Evolutionary conservation across 1,140 invertebrate species (phyloP).

Genomic region (Bombus cullumanus): DNA sequence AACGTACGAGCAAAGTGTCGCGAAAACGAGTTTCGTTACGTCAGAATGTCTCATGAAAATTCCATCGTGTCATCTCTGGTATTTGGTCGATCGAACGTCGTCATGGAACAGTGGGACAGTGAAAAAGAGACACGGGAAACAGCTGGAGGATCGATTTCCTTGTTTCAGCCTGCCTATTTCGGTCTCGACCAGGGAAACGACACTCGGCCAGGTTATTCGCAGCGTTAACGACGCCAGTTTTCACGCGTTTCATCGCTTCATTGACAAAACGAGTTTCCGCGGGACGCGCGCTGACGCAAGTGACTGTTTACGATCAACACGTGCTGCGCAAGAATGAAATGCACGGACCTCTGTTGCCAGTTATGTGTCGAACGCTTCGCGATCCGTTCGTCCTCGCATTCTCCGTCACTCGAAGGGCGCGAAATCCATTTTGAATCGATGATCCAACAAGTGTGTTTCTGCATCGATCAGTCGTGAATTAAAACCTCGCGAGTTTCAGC

Average conservation of each 20-base stretch:
- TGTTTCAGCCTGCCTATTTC: not conserved
- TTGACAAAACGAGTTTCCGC: slow-evolving; percentile 54
- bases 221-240: not conserved
- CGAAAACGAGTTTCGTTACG: slow-evolving; percentile 10
- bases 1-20: too few species aligned
- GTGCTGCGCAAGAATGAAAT: slow-evolving; percentile 35
- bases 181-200: not conserved
- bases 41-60: not conserved
- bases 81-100: not conserved
- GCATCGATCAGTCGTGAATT: too few species aligned
- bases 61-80: not conserved
- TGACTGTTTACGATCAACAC: slow-evolving; percentile 50
- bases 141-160: not conserved
- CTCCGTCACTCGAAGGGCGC: not conserved
- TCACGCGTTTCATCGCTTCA: slow-evolving; percentile 10
- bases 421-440: not conserved
- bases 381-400: slow-evolving; percentile 14
- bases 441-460: not conserved
- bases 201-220: not conserved
- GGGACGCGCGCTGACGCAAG: slow-evolving; percentile 40
- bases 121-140: not conserved
- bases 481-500: not conserved
- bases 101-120: not conserved
- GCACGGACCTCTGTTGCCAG: slow-evolving; percentile 10
- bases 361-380: slow-evolving; percentile 36